These are phyloP conservation scores for Spisula subtruncata DNA, from an alignment of 2,888 invertebrate genomes.

Conservation along the genomic window DNA sequence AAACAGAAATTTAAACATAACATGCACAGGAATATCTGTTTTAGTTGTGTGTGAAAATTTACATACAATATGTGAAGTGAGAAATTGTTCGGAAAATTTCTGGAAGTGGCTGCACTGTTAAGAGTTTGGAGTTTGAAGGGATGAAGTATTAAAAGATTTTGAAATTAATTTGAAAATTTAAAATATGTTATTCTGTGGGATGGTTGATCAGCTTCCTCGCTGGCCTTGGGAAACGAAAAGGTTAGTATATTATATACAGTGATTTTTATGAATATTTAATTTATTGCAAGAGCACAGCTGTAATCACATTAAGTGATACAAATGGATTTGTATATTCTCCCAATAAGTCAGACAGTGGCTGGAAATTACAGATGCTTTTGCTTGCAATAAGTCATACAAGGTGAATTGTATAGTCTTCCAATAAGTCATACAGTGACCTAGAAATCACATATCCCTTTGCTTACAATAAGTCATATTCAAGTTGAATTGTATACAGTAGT, in stretches of 20 bases:
- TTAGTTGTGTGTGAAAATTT: neutral
- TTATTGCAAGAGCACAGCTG: no score
- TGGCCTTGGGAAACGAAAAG: conserved; percentile 77
- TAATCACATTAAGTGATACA: no score
- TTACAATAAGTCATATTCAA: no score
- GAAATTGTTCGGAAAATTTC: neutral
- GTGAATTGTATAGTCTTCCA: no score
- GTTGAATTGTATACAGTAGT: no score
- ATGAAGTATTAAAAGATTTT: neutral
- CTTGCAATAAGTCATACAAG: no score
- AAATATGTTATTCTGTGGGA: conserved; percentile 75
- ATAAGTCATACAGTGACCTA: no score
- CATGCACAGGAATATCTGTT: neutral
- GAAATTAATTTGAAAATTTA: neutral
- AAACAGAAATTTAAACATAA: no score
- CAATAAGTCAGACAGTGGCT: no score
- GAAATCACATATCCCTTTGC: no score
- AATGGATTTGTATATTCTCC: no score
- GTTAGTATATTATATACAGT: conserved; percentile 44
- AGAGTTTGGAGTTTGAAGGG: neutral
- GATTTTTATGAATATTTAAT: neutral
- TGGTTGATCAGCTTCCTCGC: conserved; percentile 69
- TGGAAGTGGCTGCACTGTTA: neutral
- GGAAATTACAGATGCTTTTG: no score
- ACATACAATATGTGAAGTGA: neutral